phyloP scores from a whole-genome alignment of 2,113 vertebrate genomes.

The Etheostoma spectabile region DNA sequence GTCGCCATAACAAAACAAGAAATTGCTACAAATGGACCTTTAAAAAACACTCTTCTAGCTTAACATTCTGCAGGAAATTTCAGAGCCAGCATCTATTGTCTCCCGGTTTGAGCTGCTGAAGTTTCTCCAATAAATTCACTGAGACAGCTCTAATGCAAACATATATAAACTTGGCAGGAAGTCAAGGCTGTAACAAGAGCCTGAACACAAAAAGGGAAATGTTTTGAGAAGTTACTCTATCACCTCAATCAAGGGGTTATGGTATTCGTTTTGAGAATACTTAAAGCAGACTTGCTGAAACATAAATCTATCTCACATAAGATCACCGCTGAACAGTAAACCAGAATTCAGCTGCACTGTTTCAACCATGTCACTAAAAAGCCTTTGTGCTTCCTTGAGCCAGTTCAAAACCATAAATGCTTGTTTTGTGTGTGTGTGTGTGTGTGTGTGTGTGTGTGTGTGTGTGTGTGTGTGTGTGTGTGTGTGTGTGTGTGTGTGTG shows the following conservation, averaged over 20 bases:
- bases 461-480: background rate
- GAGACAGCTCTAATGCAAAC: constrained; percentile 16
- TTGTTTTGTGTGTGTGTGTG: background rate
- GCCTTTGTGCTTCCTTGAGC: background rate
- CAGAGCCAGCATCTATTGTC: constrained; percentile 29
- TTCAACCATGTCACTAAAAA: background rate
- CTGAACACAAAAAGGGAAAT: constrained; percentile 2
- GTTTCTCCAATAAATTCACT: constrained; percentile 12
- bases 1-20: constrained; percentile 68
- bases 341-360: background rate
- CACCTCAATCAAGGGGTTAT: constrained; percentile 5
- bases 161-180: constrained; percentile 18
- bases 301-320: constrained; percentile 29
- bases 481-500: background rate
- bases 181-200: constrained; percentile 31
- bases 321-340: background rate
- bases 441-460: background rate
- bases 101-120: constrained; percentile 11
- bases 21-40: constrained; percentile 53
- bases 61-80: constrained; percentile 31
- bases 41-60: constrained; percentile 41
- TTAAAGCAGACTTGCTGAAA: constrained; percentile 35
- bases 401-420: background rate
- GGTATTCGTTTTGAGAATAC: constrained; percentile 34
- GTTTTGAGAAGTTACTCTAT: constrained; percentile 33